These are phyloP conservation scores for Drosophila birchii DNA, from an alignment of 2,888 invertebrate species.

Conservation along the genomic window DNA sequence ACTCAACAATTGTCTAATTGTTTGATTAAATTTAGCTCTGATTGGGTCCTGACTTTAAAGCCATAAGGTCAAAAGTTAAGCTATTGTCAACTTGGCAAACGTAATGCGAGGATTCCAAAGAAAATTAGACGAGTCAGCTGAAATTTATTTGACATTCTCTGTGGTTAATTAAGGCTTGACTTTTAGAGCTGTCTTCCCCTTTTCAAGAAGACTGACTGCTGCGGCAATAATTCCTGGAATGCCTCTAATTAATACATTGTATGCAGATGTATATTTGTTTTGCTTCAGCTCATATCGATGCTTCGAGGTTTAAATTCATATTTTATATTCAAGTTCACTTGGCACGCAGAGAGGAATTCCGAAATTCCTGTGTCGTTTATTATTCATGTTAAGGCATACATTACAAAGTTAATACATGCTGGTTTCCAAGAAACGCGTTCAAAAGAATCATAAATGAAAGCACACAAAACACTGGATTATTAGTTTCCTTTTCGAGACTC, in stretches of 20 bases:
- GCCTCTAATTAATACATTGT: background rate
- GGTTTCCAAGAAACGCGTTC: slow-evolving; percentile 22
- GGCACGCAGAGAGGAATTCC: background rate
- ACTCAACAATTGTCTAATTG: slow-evolving; percentile 16
- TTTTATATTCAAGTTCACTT: background rate
- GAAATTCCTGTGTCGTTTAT: background rate
- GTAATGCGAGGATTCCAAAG: background rate
- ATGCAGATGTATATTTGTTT: background rate
- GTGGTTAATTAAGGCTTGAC: slow-evolving; percentile 2
- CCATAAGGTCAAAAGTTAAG: slow-evolving; percentile 3
- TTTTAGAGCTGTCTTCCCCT: background rate
- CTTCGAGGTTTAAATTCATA: background rate
- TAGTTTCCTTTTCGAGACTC: slow-evolving; percentile 25
- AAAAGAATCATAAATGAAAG: slow-evolving; percentile 31
- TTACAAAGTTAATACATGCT: slow-evolving; percentile 2
- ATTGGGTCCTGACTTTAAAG: slow-evolving; percentile 9
- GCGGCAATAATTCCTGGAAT: background rate
- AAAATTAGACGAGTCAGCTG: slow-evolving; percentile 6
- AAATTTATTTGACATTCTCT: background rate
- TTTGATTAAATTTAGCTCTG: slow-evolving; percentile 13
- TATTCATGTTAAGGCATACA: slow-evolving; percentile 8
- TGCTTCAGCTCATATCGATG: background rate
- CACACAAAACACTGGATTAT: slow-evolving; percentile 32
- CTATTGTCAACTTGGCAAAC: background rate
- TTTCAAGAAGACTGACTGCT: background rate